These are phyloP conservation scores for Ceuthmochares aereus DNA, from an alignment of 2,113 vertebrate genomes.

Conservation along the genomic window DNA sequence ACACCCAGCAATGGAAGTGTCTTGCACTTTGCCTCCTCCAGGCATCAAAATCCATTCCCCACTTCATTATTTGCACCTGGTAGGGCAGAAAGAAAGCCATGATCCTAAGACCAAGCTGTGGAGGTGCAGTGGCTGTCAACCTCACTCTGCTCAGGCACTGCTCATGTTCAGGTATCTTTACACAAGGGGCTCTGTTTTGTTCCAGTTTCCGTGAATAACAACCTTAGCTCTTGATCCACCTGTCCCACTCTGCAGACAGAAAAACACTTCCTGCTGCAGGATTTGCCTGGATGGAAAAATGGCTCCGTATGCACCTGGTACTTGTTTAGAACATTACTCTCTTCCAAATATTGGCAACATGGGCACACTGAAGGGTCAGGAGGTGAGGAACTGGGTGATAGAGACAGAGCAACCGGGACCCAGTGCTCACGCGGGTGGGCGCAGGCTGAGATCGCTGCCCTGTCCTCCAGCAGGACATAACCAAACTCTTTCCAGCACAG, in stretches of 20 bases:
- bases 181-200: background rate
- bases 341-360: background rate
- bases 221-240: background rate
- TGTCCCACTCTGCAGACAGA: background rate
- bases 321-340: background rate
- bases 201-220: background rate
- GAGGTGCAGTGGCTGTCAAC: background rate
- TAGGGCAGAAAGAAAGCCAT: background rate
- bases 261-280: background rate
- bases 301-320: background rate
- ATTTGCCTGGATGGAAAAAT: background rate
- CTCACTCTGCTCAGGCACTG: background rate
- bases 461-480: background rate
- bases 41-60: background rate
- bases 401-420: background rate
- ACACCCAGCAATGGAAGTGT: rapidly evolving
- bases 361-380: background rate
- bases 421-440: background rate
- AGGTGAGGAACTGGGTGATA: background rate
- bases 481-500: background rate
- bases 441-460: background rate
- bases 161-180: background rate
- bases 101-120: background rate
- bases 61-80: background rate
- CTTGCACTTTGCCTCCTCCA: background rate